These are phyloP conservation scores for Danaus melanippus DNA, from an alignment of 1,140 invertebrate genomes.

Conservation along the genomic window DNA sequence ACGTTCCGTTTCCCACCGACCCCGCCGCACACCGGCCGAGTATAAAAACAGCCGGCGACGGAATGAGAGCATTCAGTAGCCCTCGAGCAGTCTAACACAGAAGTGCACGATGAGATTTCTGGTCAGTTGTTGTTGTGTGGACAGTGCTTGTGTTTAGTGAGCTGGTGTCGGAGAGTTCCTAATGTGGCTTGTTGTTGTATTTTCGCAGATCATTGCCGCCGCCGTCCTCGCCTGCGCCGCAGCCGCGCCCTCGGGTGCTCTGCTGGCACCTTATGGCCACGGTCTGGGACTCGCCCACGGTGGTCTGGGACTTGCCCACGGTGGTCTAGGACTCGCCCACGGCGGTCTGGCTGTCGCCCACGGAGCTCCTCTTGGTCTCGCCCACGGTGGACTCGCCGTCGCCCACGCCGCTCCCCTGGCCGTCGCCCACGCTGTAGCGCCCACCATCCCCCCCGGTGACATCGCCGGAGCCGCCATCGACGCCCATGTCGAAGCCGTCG, in stretches of 20 bases:
- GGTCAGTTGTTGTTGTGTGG: conserved; percentile 52
- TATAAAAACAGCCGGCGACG: conserved; percentile 56
- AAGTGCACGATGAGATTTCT: conserved; percentile 71
- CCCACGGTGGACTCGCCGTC: conserved; percentile 41
- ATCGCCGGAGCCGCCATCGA: conserved; percentile 55
- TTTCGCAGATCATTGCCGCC: conserved; percentile 59
- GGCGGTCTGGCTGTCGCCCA: conserved; percentile 39
- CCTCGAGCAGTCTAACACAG: conserved; percentile 66
- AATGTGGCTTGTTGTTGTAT: conserved; percentile 30
- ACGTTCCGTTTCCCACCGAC: conserved; percentile 54
- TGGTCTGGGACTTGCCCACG: conserved; percentile 37
- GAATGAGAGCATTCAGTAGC: conserved; percentile 68
- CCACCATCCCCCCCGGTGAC: conserved; percentile 60
- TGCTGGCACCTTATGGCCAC: conserved; percentile 49
- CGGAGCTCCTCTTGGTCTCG: conserved; percentile 27
- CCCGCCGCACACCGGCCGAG: conserved; percentile 40
- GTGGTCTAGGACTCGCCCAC: conserved; percentile 37
- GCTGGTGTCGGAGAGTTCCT: conserved; percentile 26
- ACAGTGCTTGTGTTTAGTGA: conserved; percentile 39
- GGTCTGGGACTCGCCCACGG: conserved; percentile 38
- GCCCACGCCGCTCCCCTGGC: conserved; percentile 45
- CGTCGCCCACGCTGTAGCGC: conserved; percentile 46
- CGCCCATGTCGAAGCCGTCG: conserved; percentile 58
- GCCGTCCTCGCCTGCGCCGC: conserved; percentile 63
- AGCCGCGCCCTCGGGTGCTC: conserved; percentile 51